Evolutionary conservation across 92 coral and sea anemone genomes (phyloP), one percentile per base, ranked within the genome.

Genomic region (Actinostola sp.): DNA sequence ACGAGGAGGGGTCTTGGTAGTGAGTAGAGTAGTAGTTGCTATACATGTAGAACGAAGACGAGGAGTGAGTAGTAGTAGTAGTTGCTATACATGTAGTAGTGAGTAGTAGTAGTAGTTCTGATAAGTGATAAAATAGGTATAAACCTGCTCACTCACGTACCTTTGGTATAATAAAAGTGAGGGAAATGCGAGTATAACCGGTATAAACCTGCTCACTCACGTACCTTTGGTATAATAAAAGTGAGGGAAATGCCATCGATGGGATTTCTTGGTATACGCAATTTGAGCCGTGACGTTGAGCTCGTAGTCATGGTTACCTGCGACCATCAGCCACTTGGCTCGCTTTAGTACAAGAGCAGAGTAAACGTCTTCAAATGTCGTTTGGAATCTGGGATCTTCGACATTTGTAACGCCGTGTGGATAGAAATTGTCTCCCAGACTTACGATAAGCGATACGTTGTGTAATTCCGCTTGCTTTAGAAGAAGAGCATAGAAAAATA

Each of bases 371-470:
- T 93, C 98, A 72, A 88, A 93, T 1, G 97, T 91, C 6, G 73
- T 26, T 11, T 6, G 29, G 61, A 93, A 93, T 36, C 98, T 77
- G 3, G 75, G 75, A 51, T 93, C 98, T 16, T 83, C 76, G 55
- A 86, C 97, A 39, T 50, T 49, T 49, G 72, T 71, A 0, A 93
- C 97, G 45, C 98, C 98, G 20, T 76, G 70, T 35, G 72, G 92
- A 61, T 93, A 93, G 61, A 93, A 93, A 66, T 93, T 93, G 73
- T 93, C 98, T 17, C 98, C 98, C 54, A 88, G 77, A 15, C 97
- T 90, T 46, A 93, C 24, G 48, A 93, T 36, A 44, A 87, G 75
- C 23, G 86, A 80, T 29, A 85, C 82, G 25, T 76, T 79, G 43
- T 70, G 39, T 16, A 53, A 21, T 49, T 64, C 61, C 29, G 91